Evolutionary conservation across 2,113 vertebrate genomes (phyloP), one percentile per base, ranked within the genome.

Genomic region (Psilopsiagon aurifrons): DNA sequence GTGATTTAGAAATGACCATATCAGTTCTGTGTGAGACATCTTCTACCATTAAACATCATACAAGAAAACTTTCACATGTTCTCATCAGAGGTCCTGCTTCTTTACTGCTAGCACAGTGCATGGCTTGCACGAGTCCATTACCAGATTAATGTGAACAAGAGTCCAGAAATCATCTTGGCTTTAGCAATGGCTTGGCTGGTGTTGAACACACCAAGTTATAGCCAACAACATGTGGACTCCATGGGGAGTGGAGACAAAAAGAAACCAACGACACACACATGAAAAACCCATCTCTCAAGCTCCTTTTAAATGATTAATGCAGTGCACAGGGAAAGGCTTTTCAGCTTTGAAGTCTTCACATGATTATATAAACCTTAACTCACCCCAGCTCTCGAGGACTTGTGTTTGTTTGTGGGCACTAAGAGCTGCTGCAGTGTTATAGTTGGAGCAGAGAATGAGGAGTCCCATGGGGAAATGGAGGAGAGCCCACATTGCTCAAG

Each of bases 341-440:
- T 47, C 90, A 82, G 76, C 77, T 94, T 77, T 92, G 52, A 75
- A 37, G 68, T 92, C 80, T 88, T 95, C 90, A 37, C 60, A 54
- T 37, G 66, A 39, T 96, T 93, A 92, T 62, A 94, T 92, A 96
- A 97, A 83, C 81, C 86, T 89, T 69, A 89, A 70, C 67, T 92
- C 62, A 49, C 20, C 57, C 64, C 77, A 89, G 83, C 66, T 76
- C 49, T 47, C 0, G 0, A 78, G 49, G 81, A 44, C 69, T 67
- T 6, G 69, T 79, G 77, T 89, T 70, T 95, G 67, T 96, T 93
- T 89, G 88, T 70, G 96, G 88, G 62, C 91, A 86, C 59, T 85
- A 63, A 39, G 35, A 96, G 88, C 83, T 92, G 69, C 88, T 67
- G 31, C 6, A 8, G 62, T 73, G 83, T 33, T 88, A 52, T 49